phyloP scores from a whole-genome alignment of 2,113 vertebrate genomes.

The Nicator chloris region DNA sequence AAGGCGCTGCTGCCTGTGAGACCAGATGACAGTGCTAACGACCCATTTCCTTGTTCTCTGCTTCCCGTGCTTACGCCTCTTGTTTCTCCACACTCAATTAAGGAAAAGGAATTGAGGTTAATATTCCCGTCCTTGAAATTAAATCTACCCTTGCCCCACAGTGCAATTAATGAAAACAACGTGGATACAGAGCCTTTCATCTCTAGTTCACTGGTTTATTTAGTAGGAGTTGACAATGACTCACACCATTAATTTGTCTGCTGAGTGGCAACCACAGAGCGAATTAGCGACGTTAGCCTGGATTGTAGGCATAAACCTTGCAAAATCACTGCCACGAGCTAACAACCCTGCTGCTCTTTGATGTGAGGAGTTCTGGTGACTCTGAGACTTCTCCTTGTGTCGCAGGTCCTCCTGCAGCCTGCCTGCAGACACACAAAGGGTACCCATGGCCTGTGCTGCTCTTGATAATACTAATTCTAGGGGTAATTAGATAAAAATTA shows the following conservation, averaged over 20 bases:
- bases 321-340: neutral
- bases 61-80: neutral
- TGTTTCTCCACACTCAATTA: conserved; percentile 55
- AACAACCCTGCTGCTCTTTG: neutral
- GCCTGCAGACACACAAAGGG: neutral
- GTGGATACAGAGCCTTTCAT: conserved; percentile 25
- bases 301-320: neutral
- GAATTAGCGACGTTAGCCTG: fast-evolving
- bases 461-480: neutral
- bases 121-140: conserved; percentile 51
- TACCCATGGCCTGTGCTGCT: neutral
- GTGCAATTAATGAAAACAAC: conserved; percentile 41
- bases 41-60: conserved; percentile 18
- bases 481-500: neutral
- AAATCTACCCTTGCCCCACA: conserved; percentile 16
- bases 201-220: conserved; percentile 21
- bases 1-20: neutral
- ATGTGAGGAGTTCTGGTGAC: neutral
- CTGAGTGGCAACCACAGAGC: neutral
- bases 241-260: conserved; percentile 12
- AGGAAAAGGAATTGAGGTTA: conserved; percentile 55
- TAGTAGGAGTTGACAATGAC: conserved; percentile 10
- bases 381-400: neutral
- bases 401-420: neutral
- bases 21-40: conserved; percentile 23